Conservation (phyloP, 2,888 invertebrate species). For the Acheta domesticus region DNA sequence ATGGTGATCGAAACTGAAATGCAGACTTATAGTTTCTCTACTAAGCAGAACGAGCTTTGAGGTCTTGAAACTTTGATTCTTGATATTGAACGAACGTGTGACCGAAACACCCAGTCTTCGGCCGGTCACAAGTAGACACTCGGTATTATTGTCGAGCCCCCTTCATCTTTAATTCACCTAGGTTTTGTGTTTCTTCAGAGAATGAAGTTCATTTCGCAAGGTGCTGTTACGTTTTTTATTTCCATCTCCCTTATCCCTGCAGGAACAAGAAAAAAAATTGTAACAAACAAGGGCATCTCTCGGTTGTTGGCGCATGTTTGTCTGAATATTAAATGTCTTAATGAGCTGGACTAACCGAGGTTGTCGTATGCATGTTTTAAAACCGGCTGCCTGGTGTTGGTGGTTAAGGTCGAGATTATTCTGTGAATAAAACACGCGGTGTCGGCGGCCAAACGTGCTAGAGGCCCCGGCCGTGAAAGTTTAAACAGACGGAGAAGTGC, state of each 20-base stretch:
- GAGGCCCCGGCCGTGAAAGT: conserved; percentile 19
- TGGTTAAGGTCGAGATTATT: conserved; percentile 25
- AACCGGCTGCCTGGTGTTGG: conserved; percentile 22
- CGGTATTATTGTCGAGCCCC: no score
- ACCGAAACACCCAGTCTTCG: no score
- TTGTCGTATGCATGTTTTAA: conserved; percentile 24
- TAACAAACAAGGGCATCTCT: background rate
- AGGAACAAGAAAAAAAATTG: background rate
- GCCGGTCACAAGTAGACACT: no score
- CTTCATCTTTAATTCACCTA: background rate
- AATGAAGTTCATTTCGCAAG: background rate
- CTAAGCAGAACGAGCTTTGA: no score
- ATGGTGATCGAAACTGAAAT: no score
- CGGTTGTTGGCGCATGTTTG: conserved; percentile 12
- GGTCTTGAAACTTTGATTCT: no score
- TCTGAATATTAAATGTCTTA: conserved; percentile 24
- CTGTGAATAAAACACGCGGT: conserved; percentile 23
- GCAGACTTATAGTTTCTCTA: no score
- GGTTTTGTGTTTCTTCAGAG: background rate
- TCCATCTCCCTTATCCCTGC: background rate
- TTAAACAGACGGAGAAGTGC: background rate
- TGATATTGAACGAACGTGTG: no score
- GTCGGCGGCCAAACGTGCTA: conserved; percentile 19
- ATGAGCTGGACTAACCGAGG: conserved; percentile 20
- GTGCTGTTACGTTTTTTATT: background rate